Evolutionary conservation across 2,888 invertebrate species (phyloP), one percentile per base, ranked within the genome.

Genomic region (Rugalucina vietnamica): DNA sequence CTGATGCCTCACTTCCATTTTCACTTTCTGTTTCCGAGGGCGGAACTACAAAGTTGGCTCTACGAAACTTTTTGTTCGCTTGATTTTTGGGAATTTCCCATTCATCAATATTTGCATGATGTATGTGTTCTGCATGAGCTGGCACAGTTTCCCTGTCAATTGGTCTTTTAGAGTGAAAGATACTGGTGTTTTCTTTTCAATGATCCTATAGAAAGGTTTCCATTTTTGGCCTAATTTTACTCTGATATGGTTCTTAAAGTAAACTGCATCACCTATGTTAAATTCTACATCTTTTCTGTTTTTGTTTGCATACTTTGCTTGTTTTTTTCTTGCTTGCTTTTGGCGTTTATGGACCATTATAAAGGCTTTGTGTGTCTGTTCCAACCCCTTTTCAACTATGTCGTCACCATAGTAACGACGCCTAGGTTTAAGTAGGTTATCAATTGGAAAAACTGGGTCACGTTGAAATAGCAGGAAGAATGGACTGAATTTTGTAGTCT

Each of bases 371-470:
- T 79, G 83, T 32, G 65, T 50, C 14, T 57, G 57, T 14, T 57
- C 29, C 12, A 57, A 29, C 3, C 3, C 18, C 49, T 18, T 70
- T 27, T 57, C n/a, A 54, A n/a, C 21, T 4, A 21, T 54, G 4
- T 8, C 54, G 21, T 54, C 54, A 21, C 85, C 79, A 1, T 34
- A 21, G 21, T 79, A 82, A 21, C 57, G 76, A 24, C 79, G 18
- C 37, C 78, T n/a, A 5, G 80, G 82, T 36, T 77, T 50, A 21
- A 80, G 60, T 14, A 84, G 65, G 27, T 37, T 77, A 27, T 86
- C 86, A 18, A 83, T 1, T 18, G 81, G 81, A 5, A 83, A 24
- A 4, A 83, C 81, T 3, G 49, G 57, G 36, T 86, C 86, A 34
- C 81, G 50, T 18, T 80, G 77, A 34, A 77, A 86, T 8, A 85